Evolutionary conservation across 2,797 vertebrate species (phyloP), one percentile per base, ranked within the genome.

Genomic region (Molossus molossus): DNA sequence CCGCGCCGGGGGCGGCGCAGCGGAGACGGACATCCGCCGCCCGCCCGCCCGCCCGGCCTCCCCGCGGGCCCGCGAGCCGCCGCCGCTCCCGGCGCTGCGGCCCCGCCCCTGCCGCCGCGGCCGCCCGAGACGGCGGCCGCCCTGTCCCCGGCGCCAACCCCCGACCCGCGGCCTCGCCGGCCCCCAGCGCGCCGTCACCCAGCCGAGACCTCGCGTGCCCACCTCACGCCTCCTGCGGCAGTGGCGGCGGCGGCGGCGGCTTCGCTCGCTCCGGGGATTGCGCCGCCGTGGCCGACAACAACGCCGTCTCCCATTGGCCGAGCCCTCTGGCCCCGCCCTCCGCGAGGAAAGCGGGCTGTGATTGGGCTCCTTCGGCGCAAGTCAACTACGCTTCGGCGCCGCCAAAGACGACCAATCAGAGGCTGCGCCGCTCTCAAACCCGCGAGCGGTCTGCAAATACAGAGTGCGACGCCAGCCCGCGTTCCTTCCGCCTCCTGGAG

Each of bases 241-340:
- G 90, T 67, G n/a, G 97, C 96, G 83, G n/a, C 95, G 67, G n/a
- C 95, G 67, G 94, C 97, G 83, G 92, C 83, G 93, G 92, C 87
- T 97, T 93, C 95, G 73, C 97, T 97, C 57, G 9, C 96, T 97
- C 93, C 72, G 77, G 97, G 95, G 97, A 96, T 96, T 97, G 97
- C 97, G 98, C 98, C 97, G 95, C 98, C 96, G 96, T 97, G 97
- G 95, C 98, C 84, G 62, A 85, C 62, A 98, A 98, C 58, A 98
- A 98, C 21, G 0, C 9, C 53, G 5, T 64, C 11, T 79, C 91
- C 80, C 13, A 98, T 98, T 98, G 98, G 98, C 5, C 53, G 48
- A 1, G 3, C 5, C 23, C 1, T 1, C 55, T 4, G 57, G 55
- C 48, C 10, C 76, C 86, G 0, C 93, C 95, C 87, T 60, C 77